phyloP scores from a whole-genome alignment of 92 coral and sea anemone genomes.

The Metridium senile region DNA sequence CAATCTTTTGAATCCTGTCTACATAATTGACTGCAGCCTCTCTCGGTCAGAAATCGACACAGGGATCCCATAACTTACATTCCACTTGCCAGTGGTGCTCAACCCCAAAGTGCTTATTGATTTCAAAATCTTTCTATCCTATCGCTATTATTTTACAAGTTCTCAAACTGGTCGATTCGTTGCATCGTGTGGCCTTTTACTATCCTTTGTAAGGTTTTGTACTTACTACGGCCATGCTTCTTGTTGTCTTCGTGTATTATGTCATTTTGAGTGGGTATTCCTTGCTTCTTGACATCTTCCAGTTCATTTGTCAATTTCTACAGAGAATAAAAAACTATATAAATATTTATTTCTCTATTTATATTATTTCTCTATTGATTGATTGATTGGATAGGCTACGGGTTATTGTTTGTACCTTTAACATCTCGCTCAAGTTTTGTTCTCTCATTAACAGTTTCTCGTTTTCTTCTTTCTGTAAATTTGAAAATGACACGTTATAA shows the following conservation, averaged over 20 bases:
- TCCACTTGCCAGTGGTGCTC: too few species aligned
- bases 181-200: constrained; percentile 83
- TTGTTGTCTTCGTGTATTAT: constrained; percentile 47
- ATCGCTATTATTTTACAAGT: constrained; percentile 67
- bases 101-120: too few species aligned
- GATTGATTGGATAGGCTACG: too few species aligned
- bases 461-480: not conserved
- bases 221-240: constrained; percentile 76
- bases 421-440: not conserved
- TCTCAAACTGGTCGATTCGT: constrained; percentile 88
- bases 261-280: not conserved
- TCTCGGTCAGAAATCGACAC: too few species aligned
- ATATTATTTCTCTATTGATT: too few species aligned
- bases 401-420: not conserved
- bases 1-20: too few species aligned
- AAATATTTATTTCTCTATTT: too few species aligned
- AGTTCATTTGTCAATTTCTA: not conserved
- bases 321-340: not conserved
- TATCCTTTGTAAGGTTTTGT: constrained; percentile 89
- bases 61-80: too few species aligned
- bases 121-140: too few species aligned
- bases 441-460: not conserved
- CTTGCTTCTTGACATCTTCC: not conserved
- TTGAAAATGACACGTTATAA: too few species aligned
- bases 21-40: too few species aligned